Percentiles rank a stretch among this genome's conserved stretches.
These are phyloP conservation scores for Poeciliopsis turrubarensis DNA, from an alignment of 2,113 vertebrate genomes.

Conservation along the genomic window DNA sequence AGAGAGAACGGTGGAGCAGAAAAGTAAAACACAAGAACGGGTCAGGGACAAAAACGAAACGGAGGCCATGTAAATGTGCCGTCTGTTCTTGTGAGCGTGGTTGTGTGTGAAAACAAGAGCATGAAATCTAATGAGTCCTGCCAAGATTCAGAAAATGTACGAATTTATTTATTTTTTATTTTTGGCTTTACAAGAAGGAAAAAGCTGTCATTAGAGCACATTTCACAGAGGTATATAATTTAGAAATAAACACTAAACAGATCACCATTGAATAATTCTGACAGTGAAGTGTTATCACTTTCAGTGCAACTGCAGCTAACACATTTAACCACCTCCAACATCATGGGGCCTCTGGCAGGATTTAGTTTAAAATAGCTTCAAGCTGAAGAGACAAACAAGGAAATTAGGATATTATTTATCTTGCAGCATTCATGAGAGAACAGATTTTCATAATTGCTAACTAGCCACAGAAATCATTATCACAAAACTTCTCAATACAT, in stretches of 20 bases:
- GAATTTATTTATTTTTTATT: not conserved
- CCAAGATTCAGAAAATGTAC: slow-evolving; percentile 2
- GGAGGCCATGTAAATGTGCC: not conserved
- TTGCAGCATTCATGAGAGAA: slow-evolving; percentile 1
- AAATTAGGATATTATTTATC: not conserved
- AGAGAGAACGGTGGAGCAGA: not conserved
- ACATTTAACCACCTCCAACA: slow-evolving; percentile 3
- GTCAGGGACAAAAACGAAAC: not conserved
- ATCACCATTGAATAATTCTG: not conserved
- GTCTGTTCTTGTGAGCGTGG: not conserved
- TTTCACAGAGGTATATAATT: not conserved
- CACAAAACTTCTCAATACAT: too few relatives aligned
- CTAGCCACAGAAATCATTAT: not conserved
- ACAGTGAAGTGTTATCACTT: not conserved
- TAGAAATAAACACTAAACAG: not conserved
- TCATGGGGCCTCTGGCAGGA: not conserved
- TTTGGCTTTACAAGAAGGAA: not conserved
- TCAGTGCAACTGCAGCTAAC: not conserved
- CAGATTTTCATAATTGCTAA: not conserved
- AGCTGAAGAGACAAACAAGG: not conserved
- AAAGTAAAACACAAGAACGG: not conserved
- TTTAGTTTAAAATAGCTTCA: slow-evolving; percentile 12
- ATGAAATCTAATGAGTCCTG: slow-evolving; percentile 13
- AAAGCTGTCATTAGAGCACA: not conserved
- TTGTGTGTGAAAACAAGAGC: not conserved